Percentiles rank a stretch among this genome's conserved stretches.
phyloP scores from a whole-genome alignment of 2,113 vertebrate species.

The Corynorhinus townsendii region DNA sequence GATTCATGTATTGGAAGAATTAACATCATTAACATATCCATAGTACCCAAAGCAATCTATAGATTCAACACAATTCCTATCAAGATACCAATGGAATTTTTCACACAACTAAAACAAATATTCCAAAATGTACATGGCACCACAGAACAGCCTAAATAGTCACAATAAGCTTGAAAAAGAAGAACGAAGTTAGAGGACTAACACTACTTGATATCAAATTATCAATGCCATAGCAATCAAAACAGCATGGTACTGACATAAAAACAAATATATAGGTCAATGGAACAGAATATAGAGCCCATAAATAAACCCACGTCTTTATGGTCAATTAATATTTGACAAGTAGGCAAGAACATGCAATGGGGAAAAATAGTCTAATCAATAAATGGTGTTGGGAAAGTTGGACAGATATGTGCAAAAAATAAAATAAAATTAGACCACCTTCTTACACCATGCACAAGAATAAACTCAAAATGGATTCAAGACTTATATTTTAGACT shows the following conservation, averaged over 20 bases:
- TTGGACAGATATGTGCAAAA: neutral
- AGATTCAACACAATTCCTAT: neutral
- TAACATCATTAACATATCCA: neutral
- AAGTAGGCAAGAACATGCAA: neutral
- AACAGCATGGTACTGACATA: neutral
- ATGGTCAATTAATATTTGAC: neutral
- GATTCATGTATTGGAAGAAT: neutral
- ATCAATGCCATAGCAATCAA: neutral
- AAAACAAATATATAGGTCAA: neutral
- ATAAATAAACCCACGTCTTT: neutral
- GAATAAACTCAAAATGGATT: neutral
- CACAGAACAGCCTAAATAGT: neutral
- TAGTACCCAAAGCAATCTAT: neutral
- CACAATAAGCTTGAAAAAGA: neutral
- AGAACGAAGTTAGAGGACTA: neutral
- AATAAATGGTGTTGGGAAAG: neutral
- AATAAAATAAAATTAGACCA: neutral
- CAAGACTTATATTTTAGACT: neutral
- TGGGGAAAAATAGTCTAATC: neutral
- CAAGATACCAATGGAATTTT: no score
- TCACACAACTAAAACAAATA: neutral
- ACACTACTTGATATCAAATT: neutral
- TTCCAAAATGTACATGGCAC: neutral
- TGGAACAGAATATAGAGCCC: neutral
- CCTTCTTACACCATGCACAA: neutral